phyloP scores from a whole-genome alignment of 2,888 invertebrate genomes.

The Pandemis corylana region DNA sequence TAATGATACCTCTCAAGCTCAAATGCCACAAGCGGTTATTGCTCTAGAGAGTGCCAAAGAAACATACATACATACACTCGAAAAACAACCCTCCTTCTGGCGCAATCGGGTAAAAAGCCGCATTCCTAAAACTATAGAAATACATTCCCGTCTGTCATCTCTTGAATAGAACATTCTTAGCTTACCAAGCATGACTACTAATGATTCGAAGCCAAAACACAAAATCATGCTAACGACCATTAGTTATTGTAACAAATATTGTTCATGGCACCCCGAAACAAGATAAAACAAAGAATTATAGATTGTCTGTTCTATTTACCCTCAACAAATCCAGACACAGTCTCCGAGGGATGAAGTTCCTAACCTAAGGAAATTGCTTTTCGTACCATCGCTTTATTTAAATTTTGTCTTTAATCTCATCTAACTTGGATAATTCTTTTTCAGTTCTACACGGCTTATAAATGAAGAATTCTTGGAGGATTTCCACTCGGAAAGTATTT shows the following conservation, averaged over 20 bases:
- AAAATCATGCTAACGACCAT: conserved; percentile 7
- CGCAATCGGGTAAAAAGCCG: too few relatives aligned
- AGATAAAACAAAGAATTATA: conserved; percentile 8
- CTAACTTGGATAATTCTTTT: conserved; percentile 24
- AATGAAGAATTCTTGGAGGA: conserved; percentile 45
- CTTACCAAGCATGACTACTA: not conserved
- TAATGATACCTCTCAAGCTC: too few relatives aligned
- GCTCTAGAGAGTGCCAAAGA: too few relatives aligned
- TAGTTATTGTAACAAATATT: conserved; percentile 7
- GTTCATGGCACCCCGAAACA: not conserved
- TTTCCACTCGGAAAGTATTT: not conserved
- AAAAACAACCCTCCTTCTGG: too few relatives aligned
- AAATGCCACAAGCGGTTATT: too few relatives aligned
- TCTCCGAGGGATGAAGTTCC: not conserved
- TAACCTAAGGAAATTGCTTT: conserved; percentile 18
- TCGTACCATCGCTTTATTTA: conserved; percentile 8
- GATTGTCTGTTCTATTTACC: conserved; percentile 10
- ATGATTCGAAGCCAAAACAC: not conserved
- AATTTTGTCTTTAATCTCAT: conserved; percentile 6
- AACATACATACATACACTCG: too few relatives aligned
- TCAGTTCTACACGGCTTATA: conserved; percentile 59
- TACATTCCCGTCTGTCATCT: too few relatives aligned
- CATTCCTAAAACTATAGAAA: too few relatives aligned
- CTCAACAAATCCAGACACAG: not conserved
- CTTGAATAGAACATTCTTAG: not conserved